Evolutionary conservation across 2,797 vertebrate genomes (phyloP).

Genomic region (Pipistrellus pygmaeus): DNA sequence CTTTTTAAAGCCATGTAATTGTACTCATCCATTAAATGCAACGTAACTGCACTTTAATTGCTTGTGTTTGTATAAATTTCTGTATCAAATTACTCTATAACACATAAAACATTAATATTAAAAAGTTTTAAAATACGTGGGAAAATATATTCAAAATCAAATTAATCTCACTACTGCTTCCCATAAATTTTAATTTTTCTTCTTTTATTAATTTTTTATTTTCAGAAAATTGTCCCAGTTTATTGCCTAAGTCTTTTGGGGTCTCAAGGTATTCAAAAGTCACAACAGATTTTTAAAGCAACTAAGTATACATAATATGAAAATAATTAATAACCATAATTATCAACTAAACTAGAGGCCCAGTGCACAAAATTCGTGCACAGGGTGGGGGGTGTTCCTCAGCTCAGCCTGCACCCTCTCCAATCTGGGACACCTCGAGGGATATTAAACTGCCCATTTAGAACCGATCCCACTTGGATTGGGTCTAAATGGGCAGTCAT

Average conservation of each 20-base stretch:
- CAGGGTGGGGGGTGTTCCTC: too few species aligned
- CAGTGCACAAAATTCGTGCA: too few species aligned
- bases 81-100: not conserved
- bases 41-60: slow-evolving; percentile 46
- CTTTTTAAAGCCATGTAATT: not conserved
- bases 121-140: not conserved
- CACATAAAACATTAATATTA: not conserved
- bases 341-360: not conserved
- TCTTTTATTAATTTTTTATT: not conserved
- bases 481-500: too few species aligned
- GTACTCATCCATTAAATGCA: not conserved
- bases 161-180: not conserved
- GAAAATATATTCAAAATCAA: not conserved
- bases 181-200: not conserved
- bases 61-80: slow-evolving; percentile 16
- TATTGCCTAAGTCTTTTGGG: not conserved
- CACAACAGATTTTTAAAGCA: not conserved
- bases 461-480: too few species aligned
- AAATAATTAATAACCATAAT: not conserved
- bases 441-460: too few species aligned
- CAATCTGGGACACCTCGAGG: too few species aligned
- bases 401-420: too few species aligned
- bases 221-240: not conserved
- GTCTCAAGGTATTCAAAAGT: not conserved
- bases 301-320: not conserved